Percentiles rank a stretch among this genome's conserved stretches.
Evolutionary conservation across 2,888 invertebrate species (phyloP).

Genomic region (Orthosia gothica): DNA sequence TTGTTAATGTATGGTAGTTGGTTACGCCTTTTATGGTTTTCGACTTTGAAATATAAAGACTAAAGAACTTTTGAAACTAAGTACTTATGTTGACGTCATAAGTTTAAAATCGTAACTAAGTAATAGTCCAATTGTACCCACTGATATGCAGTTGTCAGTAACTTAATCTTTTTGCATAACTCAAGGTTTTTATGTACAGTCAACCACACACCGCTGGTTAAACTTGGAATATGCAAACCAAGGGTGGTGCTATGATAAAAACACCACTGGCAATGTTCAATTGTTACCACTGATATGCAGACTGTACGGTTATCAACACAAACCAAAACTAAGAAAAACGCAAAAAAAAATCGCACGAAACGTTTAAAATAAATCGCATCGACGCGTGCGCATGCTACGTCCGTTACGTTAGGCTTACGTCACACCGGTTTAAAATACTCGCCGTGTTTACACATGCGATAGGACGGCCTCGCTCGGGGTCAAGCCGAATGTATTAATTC

Average conservation of each 20-base stretch:
- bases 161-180: too few relatives aligned
- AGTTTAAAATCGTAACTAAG: background rate
- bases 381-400: constrained; percentile 26
- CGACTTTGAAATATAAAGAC: background rate
- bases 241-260: background rate
- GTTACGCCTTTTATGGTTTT: constrained; percentile 1
- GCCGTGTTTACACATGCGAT: constrained; percentile 69
- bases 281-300: too few relatives aligned
- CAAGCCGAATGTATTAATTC: constrained; percentile 43
- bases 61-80: background rate
- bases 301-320: too few relatives aligned
- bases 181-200: too few relatives aligned
- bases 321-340: background rate
- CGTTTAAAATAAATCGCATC: constrained; percentile 40
- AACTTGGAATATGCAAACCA: too few relatives aligned
- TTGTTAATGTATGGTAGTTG: constrained; percentile 4
- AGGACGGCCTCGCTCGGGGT: constrained; percentile 64
- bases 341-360: constrained; percentile 33
- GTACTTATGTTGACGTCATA: background rate
- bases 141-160: too few relatives aligned
- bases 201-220: too few relatives aligned
- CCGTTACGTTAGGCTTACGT: constrained; percentile 46
- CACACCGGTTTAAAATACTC: constrained; percentile 65
- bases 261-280: too few relatives aligned
- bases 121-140: too few relatives aligned